Percentiles rank a stretch among this genome's conserved stretches.
Evolutionary conservation across 2,797 vertebrate genomes (phyloP).

Genomic region (Phyllotis vaccarum): DNA sequence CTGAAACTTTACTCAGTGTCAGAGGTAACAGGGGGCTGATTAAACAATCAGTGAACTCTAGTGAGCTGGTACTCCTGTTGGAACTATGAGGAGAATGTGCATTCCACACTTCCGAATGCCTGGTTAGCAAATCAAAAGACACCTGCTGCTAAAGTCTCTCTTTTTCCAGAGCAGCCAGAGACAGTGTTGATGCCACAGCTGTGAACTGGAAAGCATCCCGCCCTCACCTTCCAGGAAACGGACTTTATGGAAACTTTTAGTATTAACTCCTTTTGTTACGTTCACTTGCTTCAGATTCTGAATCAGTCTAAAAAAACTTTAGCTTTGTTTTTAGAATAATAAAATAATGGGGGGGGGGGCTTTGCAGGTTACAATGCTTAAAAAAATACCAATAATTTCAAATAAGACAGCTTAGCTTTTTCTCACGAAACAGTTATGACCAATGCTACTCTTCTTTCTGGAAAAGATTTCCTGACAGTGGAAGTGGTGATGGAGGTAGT

Average conservation of each 20-base stretch:
- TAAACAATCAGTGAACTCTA: slow-evolving; percentile 6
- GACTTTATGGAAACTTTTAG: neutral
- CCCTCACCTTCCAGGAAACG: neutral
- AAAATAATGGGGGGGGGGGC: too few relatives aligned
- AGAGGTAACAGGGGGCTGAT: neutral
- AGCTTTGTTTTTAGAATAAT: neutral
- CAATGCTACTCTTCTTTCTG: neutral
- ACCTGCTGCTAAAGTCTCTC: neutral
- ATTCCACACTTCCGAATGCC: neutral
- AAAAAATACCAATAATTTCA: neutral
- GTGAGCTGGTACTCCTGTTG: neutral
- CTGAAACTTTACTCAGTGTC: neutral
- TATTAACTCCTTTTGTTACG: neutral
- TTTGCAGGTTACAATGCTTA: neutral
- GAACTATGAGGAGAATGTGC: neutral
- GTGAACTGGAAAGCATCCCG: too few relatives aligned
- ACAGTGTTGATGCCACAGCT: neutral
- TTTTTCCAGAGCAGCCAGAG: neutral
- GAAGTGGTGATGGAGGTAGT: neutral
- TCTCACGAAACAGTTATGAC: neutral
- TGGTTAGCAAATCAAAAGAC: neutral
- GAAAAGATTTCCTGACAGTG: neutral
- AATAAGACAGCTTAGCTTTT: neutral
- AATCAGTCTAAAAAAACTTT: neutral
- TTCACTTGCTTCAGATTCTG: neutral